phyloP scores from a whole-genome alignment of 2,797 vertebrate genomes.

The Borostomias antarcticus region DNA sequence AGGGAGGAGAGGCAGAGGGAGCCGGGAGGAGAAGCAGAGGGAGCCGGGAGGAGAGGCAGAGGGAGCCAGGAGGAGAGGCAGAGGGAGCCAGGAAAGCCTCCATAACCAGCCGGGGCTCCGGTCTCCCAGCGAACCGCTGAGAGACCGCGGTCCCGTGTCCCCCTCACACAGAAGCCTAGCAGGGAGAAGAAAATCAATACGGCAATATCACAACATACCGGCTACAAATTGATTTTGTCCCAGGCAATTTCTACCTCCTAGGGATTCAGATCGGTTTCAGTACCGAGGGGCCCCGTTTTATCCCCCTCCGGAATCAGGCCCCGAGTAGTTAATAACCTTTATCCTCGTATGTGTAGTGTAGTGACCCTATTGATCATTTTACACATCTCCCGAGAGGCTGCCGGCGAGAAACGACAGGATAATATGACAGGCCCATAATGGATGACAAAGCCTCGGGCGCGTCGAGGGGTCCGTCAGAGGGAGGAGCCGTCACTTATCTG shows the following conservation, averaged over 20 bases:
- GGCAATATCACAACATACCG: slow-evolving; percentile 76
- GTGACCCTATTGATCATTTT: slow-evolving; percentile 68
- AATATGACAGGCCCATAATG: slow-evolving; percentile 49
- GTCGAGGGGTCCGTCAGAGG: too few species aligned
- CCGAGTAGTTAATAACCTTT: slow-evolving; percentile 67
- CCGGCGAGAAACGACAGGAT: slow-evolving; percentile 46
- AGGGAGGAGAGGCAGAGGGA: too few species aligned
- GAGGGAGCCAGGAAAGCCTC: too few species aligned
- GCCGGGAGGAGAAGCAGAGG: too few species aligned
- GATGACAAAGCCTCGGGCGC: neutral
- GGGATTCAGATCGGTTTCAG: slow-evolving; percentile 54
- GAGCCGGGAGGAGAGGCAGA: too few species aligned
- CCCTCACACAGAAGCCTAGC: too few species aligned
- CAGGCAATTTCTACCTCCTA: slow-evolving; percentile 64
- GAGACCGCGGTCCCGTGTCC: too few species aligned
- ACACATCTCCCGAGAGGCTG: slow-evolving; percentile 53
- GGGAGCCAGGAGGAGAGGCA: too few species aligned
- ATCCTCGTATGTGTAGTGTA: slow-evolving; percentile 67
- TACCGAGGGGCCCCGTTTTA: slow-evolving; percentile 49
- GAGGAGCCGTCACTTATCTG: neutral
- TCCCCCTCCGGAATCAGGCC: slow-evolving; percentile 57
- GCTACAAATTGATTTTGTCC: slow-evolving; percentile 79
- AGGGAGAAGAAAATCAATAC: slow-evolving; percentile 81
- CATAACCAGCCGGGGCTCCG: too few species aligned
- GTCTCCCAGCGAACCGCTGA: too few species aligned